Base-by-base conservation (phyloP, 2,113 vertebrate genomes). In the Periophthalmus modestus region DNA sequence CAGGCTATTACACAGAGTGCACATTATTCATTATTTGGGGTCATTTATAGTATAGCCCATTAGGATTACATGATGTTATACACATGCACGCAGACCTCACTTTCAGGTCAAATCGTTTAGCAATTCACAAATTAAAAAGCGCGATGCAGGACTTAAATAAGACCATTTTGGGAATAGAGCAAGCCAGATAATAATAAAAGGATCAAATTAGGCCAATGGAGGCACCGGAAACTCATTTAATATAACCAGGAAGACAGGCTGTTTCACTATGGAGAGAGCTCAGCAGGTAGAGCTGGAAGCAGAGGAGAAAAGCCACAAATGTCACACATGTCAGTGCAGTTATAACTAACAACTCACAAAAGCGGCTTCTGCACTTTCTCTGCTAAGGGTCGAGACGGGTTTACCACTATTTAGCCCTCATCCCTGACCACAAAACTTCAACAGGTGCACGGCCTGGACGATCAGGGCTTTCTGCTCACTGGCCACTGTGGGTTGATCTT, bases 71-170 rank as follows among this genome's bases (percentile, higher is more conserved):
- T 68, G 39, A 69, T 65, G 62, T 68, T 66, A 21, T 66, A 55
- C 55, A 65, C 66, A 21, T 10, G 43, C 36, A 7, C 21, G 39
- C 39, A 28, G 28, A 28, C 28, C 5, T 6, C 0, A 61, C 62
- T 83, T 80, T 68, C 82, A 74, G 85, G 84, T 85, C 81, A 85
- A 61, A 84, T 79, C 71, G 79, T 85, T 83, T 80, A 82, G 70
- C 79, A 76, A 85, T 86, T 87, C 50, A 85, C 68, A 82, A 87
- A 90, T 87, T 85, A 84, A 92, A 89, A 89, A 84, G 59, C 85
- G 81, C 47, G 46, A 85, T 78, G 28, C 72, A 82, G 78, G 82
- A 78, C 78, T 82, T 79, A 69, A 85, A 79, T 81, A 79, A 66
- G 68, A 50, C 39, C 72, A 58, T 74, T 74, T 74, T 71, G 87